Percentiles rank a stretch among this genome's conserved stretches.
Evolutionary conservation across 1,140 invertebrate species (phyloP).

Genomic region (Rhyzopertha dominica): DNA sequence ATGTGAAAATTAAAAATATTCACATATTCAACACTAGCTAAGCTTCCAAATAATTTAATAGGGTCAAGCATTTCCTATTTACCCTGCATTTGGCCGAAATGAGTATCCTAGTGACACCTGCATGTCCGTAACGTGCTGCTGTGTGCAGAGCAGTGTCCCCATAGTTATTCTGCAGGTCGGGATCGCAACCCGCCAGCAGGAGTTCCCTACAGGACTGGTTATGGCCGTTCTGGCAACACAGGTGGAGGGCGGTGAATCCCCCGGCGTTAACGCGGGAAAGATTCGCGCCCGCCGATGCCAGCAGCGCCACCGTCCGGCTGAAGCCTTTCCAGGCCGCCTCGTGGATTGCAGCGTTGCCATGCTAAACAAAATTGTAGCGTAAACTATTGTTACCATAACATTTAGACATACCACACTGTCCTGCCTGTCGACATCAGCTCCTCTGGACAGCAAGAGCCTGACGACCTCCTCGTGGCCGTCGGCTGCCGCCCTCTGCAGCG

Average conservation of each 20-base stretch:
- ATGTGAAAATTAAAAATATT: background rate
- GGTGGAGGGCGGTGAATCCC: slow-evolving; percentile 88
- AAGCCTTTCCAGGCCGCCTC: slow-evolving; percentile 94
- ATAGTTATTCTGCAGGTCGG: slow-evolving; percentile 90
- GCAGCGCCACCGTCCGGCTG: slow-evolving; percentile 73
- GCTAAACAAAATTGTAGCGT: slow-evolving; percentile 54
- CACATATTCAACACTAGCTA: background rate
- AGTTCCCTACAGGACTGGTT: slow-evolving; percentile 91
- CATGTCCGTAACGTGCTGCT: slow-evolving; percentile 86
- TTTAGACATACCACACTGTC: slow-evolving; percentile 61
- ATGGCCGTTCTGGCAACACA: slow-evolving; percentile 93
- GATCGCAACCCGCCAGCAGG: slow-evolving; percentile 77
- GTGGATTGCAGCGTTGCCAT: slow-evolving; percentile 90
- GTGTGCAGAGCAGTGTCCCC: slow-evolving; percentile 96
- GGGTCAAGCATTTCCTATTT: background rate
- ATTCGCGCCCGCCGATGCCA: slow-evolving; percentile 67
- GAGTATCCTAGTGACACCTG: slow-evolving; percentile 89
- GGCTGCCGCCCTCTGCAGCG: slow-evolving; percentile 76
- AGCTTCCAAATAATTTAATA: too few species aligned
- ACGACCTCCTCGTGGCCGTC: slow-evolving; percentile 77
- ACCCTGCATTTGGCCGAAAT: slow-evolving; percentile 63
- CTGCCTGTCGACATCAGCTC: slow-evolving; percentile 67
- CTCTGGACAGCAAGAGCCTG: slow-evolving; percentile 63
- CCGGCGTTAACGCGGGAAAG: slow-evolving; percentile 76
- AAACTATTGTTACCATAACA: background rate